Evolutionary conservation across 2,113 vertebrate species (phyloP).

Genomic region (Micromys minutus): DNA sequence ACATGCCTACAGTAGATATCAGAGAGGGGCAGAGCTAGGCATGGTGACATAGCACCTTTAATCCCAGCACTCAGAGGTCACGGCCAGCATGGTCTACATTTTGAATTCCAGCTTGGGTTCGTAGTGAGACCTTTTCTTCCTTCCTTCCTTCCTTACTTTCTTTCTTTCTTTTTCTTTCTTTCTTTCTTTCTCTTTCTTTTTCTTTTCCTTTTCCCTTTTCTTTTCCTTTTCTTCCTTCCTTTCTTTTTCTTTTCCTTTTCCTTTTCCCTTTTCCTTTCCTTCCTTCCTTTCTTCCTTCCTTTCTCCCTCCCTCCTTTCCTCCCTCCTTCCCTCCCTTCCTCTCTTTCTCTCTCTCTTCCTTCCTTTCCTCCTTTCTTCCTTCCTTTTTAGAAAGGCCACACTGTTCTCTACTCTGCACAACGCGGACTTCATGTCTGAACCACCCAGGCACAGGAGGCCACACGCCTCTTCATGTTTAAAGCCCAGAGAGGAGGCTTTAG

Average conservation of each 20-base stretch:
- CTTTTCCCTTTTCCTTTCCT: no score
- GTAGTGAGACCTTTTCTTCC: no score
- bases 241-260: no score
- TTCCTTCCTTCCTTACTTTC: background rate
- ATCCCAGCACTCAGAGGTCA: background rate
- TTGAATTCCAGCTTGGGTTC: background rate
- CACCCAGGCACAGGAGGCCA: conserved; percentile 2
- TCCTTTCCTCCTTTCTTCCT: background rate
- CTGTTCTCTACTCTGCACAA: conserved; percentile 3
- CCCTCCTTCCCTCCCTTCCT: no score
- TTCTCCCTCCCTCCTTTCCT: no score
- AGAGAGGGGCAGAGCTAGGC: background rate
- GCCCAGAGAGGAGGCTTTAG: background rate
- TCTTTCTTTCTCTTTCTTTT: no score
- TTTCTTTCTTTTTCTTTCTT: no score
- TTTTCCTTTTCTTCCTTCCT: no score
- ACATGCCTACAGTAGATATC: no score
- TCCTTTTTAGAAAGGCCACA: conserved; percentile 8
- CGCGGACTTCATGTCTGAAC: background rate
- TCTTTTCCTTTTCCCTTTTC: no score
- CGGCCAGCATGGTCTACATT: background rate
- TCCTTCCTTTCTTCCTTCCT: background rate
- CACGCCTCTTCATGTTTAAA: background rate
- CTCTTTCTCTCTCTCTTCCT: no score
- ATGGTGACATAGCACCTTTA: background rate